phyloP scores from a whole-genome alignment of 2,888 invertebrate genomes.

The Campopleginae sp. region DNA sequence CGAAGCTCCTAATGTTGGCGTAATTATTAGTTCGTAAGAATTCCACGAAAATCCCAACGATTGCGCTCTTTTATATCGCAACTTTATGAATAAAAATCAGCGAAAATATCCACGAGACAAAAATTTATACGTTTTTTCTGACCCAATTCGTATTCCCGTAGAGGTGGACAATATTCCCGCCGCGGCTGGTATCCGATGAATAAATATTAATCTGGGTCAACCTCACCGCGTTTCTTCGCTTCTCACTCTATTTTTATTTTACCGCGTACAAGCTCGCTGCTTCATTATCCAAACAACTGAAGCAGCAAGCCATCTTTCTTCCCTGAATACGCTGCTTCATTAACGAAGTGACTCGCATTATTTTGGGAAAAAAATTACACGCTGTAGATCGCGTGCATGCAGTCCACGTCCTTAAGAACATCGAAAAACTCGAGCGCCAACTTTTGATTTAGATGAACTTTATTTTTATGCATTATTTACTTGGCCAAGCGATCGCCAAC shows the following conservation, averaged over 20 bases:
- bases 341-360: conserved; percentile 59
- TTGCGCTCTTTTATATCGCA: neutral
- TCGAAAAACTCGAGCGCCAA: neutral
- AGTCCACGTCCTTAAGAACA: conserved; percentile 12
- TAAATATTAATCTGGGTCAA: conserved; percentile 20
- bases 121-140: neutral
- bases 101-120: neutral
- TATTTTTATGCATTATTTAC: neutral
- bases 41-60: neutral
- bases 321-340: conserved; percentile 47
- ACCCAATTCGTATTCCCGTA: neutral
- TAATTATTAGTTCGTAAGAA: too few species aligned
- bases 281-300: conserved; percentile 73
- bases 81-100: neutral
- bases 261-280: conserved; percentile 49
- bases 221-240: conserved; percentile 1
- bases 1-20: neutral
- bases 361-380: conserved; percentile 33
- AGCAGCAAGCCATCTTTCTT: conserved; percentile 39
- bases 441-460: neutral
- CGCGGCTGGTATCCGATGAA: neutral
- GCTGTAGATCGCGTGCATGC: neutral
- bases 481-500: neutral
- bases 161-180: neutral
- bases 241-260: conserved; percentile 19